Evolutionary conservation across 2,113 vertebrate genomes (phyloP), one percentile per base, ranked within the genome.

Genomic region (Polypterus bichir): DNA sequence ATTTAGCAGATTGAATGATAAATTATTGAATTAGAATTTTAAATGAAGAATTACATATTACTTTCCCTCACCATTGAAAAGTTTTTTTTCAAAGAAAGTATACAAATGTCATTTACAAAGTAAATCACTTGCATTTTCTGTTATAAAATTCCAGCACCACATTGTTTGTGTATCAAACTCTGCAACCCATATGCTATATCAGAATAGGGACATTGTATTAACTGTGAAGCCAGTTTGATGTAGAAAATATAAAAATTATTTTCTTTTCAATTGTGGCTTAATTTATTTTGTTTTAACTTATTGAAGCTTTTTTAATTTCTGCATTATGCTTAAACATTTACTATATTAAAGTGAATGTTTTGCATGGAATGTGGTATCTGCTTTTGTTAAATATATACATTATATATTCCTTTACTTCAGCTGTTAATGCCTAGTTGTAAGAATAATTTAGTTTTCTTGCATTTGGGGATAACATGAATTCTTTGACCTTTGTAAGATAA

Each of bases 401-500:
- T 27, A 27, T 27, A 27, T 27, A 45, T 58, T 58, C 6, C 10
- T 56, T 56, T 56, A 6, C 5, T n/a, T 56, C 10, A 56, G 10
- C 10, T 56, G 54, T 45, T 7, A 45, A 45, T 58, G 11, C 44
- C 27, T 45, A 58, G 3, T 8, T 45, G 56, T 7, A 58, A 58
- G 56, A 58, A 9, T 6, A 58, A 58, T 58, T 45, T 45, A 58
- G 44, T 3, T 11, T 58, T 58, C 44, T 58, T 58, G 56, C 56
- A 45, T 86, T 76, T 77, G 79, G 85, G 79, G 85, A 85, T 86
- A 81, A 4, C 67, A 78, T 75, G 84, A 89, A 86, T 86, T 87
- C 82, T 81, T 81, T 88, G 87, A 89, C 87, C 87, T 86, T 52
- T 86, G 71, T 75, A 81, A 85, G 81, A 84, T 85, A 89, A 88